Percentiles rank a stretch among this genome's conserved stretches.
Conservation (phyloP, 1,140 invertebrate genomes). For the Drosophila neocordata region DNA sequence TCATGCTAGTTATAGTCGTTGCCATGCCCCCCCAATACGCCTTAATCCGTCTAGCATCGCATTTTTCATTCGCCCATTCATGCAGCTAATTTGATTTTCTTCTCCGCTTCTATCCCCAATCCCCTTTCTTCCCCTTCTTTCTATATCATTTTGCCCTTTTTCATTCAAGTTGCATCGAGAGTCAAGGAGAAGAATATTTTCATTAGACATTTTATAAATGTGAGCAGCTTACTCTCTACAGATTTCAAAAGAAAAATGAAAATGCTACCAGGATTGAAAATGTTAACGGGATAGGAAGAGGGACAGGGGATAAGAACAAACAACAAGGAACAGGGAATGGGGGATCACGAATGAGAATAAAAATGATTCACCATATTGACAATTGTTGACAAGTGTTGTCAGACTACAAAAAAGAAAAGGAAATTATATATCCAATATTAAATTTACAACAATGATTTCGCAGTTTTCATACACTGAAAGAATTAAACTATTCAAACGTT, state of each 20-base stretch:
- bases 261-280: constrained; percentile 17
- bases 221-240: constrained; percentile 63
- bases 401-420: not conserved
- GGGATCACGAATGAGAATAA: not conserved
- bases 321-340: not conserved
- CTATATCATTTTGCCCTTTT: not conserved
- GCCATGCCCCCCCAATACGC: constrained; percentile 30
- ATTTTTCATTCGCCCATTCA: constrained; percentile 68
- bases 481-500: not conserved
- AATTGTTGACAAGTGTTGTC: constrained; percentile 41
- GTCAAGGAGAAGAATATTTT: constrained; percentile 65
- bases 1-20: constrained; percentile 18
- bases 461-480: not conserved
- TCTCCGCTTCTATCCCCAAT: not conserved
- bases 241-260: constrained; percentile 52
- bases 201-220: constrained; percentile 81
- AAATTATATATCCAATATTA: not conserved
- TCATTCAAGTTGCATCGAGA: not conserved
- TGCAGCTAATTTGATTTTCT: constrained; percentile 77
- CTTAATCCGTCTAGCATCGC: constrained; percentile 62
- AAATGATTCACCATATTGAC: constrained; percentile 21
- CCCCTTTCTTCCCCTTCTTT: not conserved
- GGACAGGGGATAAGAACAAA: not conserved
- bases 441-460: constrained; percentile 33
- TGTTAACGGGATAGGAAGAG: not conserved